Evolutionary conservation across 35 echinoderm and acorn worm species (phyloP), one percentile per base, ranked within the genome.

Genomic region (Diadema setosum): DNA sequence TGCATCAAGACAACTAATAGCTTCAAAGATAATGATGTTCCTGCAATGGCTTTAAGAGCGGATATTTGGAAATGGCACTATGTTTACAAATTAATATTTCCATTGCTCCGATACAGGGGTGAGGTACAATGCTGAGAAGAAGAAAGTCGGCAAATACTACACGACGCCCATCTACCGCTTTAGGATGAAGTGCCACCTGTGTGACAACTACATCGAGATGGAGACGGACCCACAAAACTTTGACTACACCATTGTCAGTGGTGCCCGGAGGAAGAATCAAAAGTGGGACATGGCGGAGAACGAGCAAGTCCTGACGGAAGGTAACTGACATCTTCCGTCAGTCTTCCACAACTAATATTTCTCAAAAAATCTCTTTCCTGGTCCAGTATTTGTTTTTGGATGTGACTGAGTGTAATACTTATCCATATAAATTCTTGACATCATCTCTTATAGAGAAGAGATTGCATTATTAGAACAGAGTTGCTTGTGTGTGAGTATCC

Each of bases 241-340:
- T 59, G 90, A 99, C 60, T 99, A 99, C 70, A 91, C 87, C 33
- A 92, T 94, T 60, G 86, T 95, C 32, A 84, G 85, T 35, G 96
- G 96, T 5, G 96, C 93, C 12, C 65, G 83, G 63, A 91, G 96
- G 20, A 99, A 99, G 83, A 99, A 99, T 69, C 88, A 99, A 60
- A 99, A 99, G 87, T 99, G 96, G 96, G 96, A 99, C 41, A 94
- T 94, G 89, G 96, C 93, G 25, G 96, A 99, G 21, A 99, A 99
- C 81, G 93, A 94, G 37, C 96, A 99, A 83, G 93, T 99, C 3
- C 75, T 94, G 27, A 94, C 96, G 43, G 96, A 99, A 75, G 96
- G 96, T 99, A 45, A 30, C 52, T 85, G 9, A 61, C 59, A 4
- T 30, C 2, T 29, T 65, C 29, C 9, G 7, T 9, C 16, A 70